Evolutionary conservation across 1,140 invertebrate species (phyloP), one percentile per base, ranked within the genome.

Genomic region (Heliothis virescens): DNA sequence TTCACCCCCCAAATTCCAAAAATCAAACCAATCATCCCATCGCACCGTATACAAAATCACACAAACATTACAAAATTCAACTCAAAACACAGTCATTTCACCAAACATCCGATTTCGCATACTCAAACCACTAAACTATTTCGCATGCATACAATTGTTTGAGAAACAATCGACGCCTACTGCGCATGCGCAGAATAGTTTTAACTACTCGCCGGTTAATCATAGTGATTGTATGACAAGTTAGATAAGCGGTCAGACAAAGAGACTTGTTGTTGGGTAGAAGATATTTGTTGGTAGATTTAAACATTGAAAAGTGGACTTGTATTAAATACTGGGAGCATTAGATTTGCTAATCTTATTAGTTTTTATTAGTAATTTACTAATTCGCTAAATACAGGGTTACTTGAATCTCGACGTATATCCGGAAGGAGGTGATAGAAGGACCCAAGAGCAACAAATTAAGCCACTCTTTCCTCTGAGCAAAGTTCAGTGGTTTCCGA

Each of bases 111-210:
- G 1, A 50, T 63, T 50, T 62, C 21, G 3, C 47, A 10, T 48
- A 48, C 18, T 48, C 26, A 47, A 60, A 15, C 16, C 34, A 29
- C 59, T n/a, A 16, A 29, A 59, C 21, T 26, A 29, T 41, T 55
- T 73, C 21, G 71, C 29, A 59, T 73, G 53, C 53, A 75, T 41
- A 15, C 59, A 41, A 75, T 75, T 63, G 73, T 73, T 75, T 75
- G 15, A 15, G 2, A 63, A 75, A 75, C 73, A 75, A 75, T 75
- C 57, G 73, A 60, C 59, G 73, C 52, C 71, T 53, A 60, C 7
- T 12, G 41, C 12, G 48, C 73, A 75, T 75, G 73, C 73, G 29
- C n/a, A 7, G 73, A 75, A 75, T 75, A 59, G 47, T 63, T 26
- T 52, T 26, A 15, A 48, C 53, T 74, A 48, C 16, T 59, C 13